phyloP scores from a whole-genome alignment of 1,140 invertebrate species.

The Nephila pilipes region DNA sequence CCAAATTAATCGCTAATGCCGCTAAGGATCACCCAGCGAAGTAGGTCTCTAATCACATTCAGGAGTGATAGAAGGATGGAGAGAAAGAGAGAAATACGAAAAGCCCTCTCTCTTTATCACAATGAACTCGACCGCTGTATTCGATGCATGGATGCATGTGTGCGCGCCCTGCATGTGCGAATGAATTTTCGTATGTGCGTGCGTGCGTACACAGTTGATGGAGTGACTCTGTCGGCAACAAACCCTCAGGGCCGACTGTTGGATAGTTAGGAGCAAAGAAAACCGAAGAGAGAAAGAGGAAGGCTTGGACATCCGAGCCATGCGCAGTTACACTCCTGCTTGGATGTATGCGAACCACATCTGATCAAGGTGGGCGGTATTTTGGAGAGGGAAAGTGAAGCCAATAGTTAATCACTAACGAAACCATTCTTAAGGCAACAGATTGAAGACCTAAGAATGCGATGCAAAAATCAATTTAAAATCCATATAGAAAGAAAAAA shows the following conservation, averaged over 20 bases:
- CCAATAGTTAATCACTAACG: constrained; percentile 52
- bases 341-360: constrained; percentile 31
- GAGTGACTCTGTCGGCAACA: constrained; percentile 63
- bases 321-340: constrained; percentile 29
- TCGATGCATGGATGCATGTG: constrained; percentile 51
- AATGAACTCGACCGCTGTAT: constrained; percentile 47
- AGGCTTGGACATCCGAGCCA: constrained; percentile 46
- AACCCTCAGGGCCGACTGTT: constrained; percentile 19
- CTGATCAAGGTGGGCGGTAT: constrained; percentile 60
- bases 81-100: constrained; percentile 21
- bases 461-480: too few relatives aligned
- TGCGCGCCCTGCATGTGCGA: constrained; percentile 46
- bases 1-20: constrained; percentile 62
- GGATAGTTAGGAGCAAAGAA: constrained; percentile 62
- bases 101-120: constrained; percentile 49
- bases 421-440: background rate
- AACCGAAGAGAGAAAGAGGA: constrained; percentile 39
- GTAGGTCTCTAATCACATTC: constrained; percentile 64
- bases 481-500: too few relatives aligned
- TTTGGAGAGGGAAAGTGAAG: background rate
- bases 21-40: constrained; percentile 57
- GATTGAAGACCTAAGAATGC: too few relatives aligned
- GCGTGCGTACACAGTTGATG: constrained; percentile 58
- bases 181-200: constrained; percentile 58
- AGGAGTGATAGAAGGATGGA: constrained; percentile 31